Percentiles rank a stretch among this genome's conserved stretches.
phyloP scores from a whole-genome alignment of 2,888 invertebrate species.

The Salpingus planirostris region DNA sequence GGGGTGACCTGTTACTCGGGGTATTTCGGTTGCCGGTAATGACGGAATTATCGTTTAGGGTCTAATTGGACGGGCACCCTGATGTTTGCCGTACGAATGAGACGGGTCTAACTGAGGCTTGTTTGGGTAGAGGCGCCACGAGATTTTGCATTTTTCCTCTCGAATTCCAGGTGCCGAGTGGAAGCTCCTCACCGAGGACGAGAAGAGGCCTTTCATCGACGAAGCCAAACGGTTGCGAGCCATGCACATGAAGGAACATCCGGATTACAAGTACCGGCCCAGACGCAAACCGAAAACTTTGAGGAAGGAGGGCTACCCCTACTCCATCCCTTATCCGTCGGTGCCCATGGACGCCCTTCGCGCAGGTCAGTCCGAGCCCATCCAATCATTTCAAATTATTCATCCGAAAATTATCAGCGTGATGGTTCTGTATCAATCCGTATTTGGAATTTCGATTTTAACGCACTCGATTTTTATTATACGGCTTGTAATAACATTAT shows the following conservation, averaged over 20 bases:
- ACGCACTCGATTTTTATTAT: background rate
- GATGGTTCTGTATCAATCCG: too few relatives aligned
- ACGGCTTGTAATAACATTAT: background rate
- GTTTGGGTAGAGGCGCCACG: too few relatives aligned
- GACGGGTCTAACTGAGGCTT: too few relatives aligned
- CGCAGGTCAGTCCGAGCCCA: constrained; percentile 78
- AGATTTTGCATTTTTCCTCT: too few relatives aligned
- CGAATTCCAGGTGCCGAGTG: constrained; percentile 75
- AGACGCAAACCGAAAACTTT: constrained; percentile 81
- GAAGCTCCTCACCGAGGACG: constrained; percentile 88
- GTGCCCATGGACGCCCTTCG: constrained; percentile 82
- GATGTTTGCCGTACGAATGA: too few relatives aligned
- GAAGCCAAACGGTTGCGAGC: constrained; percentile 91
- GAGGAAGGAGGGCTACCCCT: constrained; percentile 84
- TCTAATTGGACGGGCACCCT: too few relatives aligned
- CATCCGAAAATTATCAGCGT: too few relatives aligned
- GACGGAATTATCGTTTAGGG: too few relatives aligned
- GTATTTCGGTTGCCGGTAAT: too few relatives aligned
- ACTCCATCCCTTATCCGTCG: constrained; percentile 86
- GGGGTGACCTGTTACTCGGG: too few relatives aligned
- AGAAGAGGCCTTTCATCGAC: constrained; percentile 95
- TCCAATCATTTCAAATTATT: too few relatives aligned
- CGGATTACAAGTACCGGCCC: constrained; percentile 89
- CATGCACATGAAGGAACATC: constrained; percentile 93
- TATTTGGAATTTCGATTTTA: too few relatives aligned